Conservation (phyloP, 2,888 invertebrate species). For the Dasypogon diadema region DNA sequence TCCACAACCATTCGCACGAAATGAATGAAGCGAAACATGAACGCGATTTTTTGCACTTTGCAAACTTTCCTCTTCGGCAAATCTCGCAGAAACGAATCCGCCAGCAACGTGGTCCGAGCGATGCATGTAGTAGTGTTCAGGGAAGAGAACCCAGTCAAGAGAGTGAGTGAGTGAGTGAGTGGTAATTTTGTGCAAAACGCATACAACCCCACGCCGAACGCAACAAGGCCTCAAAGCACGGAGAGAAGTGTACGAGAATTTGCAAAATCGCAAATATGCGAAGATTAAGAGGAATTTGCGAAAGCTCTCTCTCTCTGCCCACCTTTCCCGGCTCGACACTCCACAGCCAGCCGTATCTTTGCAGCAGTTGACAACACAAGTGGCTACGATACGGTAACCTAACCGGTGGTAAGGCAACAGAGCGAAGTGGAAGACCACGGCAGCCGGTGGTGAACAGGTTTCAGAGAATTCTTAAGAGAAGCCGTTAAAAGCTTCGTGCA, state of each 20-base stretch:
- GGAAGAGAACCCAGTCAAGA: neutral
- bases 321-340: neutral
- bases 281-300: neutral
- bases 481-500: neutral
- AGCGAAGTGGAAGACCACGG: neutral
- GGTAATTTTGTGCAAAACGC: too few relatives aligned
- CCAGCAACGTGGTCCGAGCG: neutral
- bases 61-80: conserved; percentile 11
- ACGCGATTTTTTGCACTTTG: conserved; percentile 11
- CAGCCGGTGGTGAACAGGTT: neutral
- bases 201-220: neutral
- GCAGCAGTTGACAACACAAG: neutral
- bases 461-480: neutral
- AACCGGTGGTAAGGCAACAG: neutral
- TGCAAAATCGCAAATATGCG: neutral
- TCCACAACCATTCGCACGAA: neutral
- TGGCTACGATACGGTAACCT: too few relatives aligned
- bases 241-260: conserved; percentile 18
- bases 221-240: neutral
- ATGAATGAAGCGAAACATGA: conserved; percentile 2
- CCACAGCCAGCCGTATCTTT: neutral
- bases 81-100: neutral
- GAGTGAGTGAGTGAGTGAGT: too few relatives aligned
- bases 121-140: neutral
- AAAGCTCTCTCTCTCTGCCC: conserved; percentile 28